Base-by-base conservation (phyloP, 2,797 vertebrate species). In the Myotis findleyi region DNA sequence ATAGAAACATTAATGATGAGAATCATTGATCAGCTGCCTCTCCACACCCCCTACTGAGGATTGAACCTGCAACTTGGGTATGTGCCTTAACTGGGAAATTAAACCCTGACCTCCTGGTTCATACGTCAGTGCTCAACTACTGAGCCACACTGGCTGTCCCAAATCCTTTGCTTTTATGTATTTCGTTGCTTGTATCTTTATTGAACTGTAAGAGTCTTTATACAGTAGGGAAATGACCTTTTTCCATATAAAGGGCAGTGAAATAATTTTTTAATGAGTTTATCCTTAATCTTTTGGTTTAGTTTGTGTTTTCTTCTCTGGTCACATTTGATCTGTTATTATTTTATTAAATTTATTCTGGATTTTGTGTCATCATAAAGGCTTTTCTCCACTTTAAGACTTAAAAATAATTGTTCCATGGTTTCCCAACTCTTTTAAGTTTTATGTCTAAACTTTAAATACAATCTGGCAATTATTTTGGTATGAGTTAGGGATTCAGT, bases 211-310 rank as follows among this genome's bases (percentile, higher is more conserved):
- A 27, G 55, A 41, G 36, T 89, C 30, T 89, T 89, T 77, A 59
- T 93, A 44, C 33, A 8, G 44, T 94, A 83, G 72, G 23, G 38
- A 93, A 84, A 36, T 90, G 51, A 77, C 7, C 16, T 30, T 80
- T 92, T 92, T 14, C 81, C 41, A 85, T 47, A 47, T 49, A 47
- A 68, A 92, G 13, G 90, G 3, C 10, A 59, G 1, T 59, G 59
- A 92, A 96, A 47, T 72, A 36, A 68, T 7, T 87, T 84, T 95
- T 95, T n/a, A 84, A 23, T 7, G 21, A 47, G 30, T 79, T 93
- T 89, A 72, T 86, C 11, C 16, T 73, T 87, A 87, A 64, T 79
- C 13, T 89, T 96, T 91, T 93, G 33, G 75, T 92, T 92, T 93
- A 27, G 75, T 83, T 92, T 94, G 25, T 72, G 14, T 88, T 16